Percentiles rank a stretch among this genome's conserved stretches.
Evolutionary conservation across 2,113 vertebrate species (phyloP).

Genomic region (Phyllostomus hastatus): DNA sequence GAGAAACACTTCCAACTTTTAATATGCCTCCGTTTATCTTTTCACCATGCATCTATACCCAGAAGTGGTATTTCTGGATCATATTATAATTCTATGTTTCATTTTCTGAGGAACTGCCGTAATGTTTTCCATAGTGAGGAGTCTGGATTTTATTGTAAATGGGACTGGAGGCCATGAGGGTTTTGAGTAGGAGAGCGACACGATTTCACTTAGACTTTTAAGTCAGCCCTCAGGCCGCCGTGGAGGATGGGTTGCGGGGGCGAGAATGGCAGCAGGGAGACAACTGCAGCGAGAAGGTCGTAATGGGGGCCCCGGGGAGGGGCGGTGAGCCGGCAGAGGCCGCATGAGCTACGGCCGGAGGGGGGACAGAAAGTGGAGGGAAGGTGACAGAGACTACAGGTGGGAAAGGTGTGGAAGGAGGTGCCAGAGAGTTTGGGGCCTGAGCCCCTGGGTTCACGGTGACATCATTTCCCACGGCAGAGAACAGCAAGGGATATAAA

Average conservation of each 20-base stretch:
- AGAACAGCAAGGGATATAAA: background rate
- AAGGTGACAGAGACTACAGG: background rate
- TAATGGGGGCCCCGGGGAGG: background rate
- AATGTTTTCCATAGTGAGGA: background rate
- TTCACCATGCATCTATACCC: background rate
- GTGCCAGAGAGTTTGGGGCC: background rate
- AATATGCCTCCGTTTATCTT: background rate
- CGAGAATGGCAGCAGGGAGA: background rate
- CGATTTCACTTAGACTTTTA: background rate
- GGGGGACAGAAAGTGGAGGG: rapidly evolving
- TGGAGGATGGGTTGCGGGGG: background rate
- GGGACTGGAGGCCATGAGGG: background rate
- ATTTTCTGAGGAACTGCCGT: background rate
- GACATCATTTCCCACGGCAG: background rate
- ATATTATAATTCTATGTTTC: background rate
- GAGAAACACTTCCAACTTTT: background rate
- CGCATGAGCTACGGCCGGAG: rapidly evolving
- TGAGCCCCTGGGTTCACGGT: background rate
- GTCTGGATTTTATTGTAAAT: background rate
- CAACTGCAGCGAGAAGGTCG: background rate
- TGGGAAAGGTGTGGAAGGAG: background rate
- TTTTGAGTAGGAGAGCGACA: background rate
- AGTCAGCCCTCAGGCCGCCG: background rate
- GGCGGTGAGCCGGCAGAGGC: background rate
- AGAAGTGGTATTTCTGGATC: background rate